These are phyloP conservation scores for Abrostola triplasia DNA, from an alignment of 2,888 invertebrate genomes.

Conservation along the genomic window DNA sequence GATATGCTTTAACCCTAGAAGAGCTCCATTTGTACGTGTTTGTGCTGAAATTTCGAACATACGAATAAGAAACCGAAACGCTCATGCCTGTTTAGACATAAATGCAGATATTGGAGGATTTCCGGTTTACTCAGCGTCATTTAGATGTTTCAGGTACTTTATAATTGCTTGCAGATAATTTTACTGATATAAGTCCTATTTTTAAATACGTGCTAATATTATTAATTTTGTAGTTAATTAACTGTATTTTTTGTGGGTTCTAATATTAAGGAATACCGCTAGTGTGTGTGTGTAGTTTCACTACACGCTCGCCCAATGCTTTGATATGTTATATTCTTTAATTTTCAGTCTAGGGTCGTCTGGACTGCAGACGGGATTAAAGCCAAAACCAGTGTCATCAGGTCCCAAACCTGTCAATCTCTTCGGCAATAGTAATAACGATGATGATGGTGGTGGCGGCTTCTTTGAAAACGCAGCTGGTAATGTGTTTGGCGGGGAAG, in stretches of 20 bases:
- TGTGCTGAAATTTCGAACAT: slow-evolving; percentile 94
- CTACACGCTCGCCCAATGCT: too few species aligned
- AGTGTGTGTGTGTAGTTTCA: too few species aligned
- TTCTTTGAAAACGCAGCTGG: slow-evolving; percentile 71
- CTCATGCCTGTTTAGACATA: slow-evolving; percentile 93
- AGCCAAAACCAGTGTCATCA: slow-evolving; percentile 79
- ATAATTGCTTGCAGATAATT: background rate
- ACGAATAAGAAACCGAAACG: slow-evolving; percentile 92
- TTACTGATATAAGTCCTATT: background rate
- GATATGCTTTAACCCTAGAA: slow-evolving; percentile 91
- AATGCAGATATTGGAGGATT: slow-evolving; percentile 90
- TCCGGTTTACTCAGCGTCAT: slow-evolving; percentile 87
- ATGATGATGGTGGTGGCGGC: slow-evolving; percentile 68
- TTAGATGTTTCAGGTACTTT: slow-evolving; percentile 83
- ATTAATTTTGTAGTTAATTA: too few species aligned
- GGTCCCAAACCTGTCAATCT: slow-evolving; percentile 80
- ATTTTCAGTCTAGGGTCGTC: slow-evolving; percentile 77
- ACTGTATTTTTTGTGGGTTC: too few species aligned
- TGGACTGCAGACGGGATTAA: slow-evolving; percentile 82
- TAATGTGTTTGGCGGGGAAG: slow-evolving; percentile 61
- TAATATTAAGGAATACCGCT: too few species aligned
- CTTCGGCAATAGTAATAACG: slow-evolving; percentile 75
- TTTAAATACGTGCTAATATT: too few species aligned
- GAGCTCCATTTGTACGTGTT: slow-evolving; percentile 90
- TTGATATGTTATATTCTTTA: background rate